A percentile compares a stretch with the other conserved stretches of the same genome.
phyloP scores from a whole-genome alignment of 92 coral and sea anemone genomes.

The Pocillopora grandis region DNA sequence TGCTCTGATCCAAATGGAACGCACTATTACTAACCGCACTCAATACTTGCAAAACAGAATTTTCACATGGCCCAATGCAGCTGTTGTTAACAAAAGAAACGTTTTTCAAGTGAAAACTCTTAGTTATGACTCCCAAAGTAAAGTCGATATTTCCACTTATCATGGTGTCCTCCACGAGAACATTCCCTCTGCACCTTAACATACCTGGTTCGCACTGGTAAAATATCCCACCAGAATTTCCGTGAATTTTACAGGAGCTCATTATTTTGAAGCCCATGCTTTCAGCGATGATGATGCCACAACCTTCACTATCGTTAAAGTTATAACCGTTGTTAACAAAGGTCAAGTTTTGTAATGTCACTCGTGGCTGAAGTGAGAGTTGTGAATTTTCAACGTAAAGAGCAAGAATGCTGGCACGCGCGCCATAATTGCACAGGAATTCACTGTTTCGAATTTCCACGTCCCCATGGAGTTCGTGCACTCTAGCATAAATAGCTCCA shows the following conservation, averaged over 20 bases:
- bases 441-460: constrained; percentile 1
- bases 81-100: constrained; percentile 7
- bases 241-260: constrained; percentile 9
- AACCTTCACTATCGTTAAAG: background rate
- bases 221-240: constrained; percentile 15
- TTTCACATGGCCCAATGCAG: background rate
- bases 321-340: constrained; percentile 7
- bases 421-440: constrained; percentile 11
- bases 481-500: background rate
- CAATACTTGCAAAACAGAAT: background rate
- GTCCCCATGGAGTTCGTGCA: background rate
- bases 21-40: background rate
- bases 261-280: background rate
- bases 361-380: background rate
- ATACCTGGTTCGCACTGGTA: background rate
- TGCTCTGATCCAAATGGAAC: background rate
- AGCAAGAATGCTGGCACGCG: background rate
- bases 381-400: background rate
- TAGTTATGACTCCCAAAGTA: too few species aligned
- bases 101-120: background rate
- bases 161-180: constrained; percentile 10
- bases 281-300: background rate
- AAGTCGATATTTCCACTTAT: background rate
- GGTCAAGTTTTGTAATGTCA: constrained; percentile 10
- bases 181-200: background rate